phyloP scores from a whole-genome alignment of 2,113 vertebrate species.

The Urocynchramus pylzowi region DNA sequence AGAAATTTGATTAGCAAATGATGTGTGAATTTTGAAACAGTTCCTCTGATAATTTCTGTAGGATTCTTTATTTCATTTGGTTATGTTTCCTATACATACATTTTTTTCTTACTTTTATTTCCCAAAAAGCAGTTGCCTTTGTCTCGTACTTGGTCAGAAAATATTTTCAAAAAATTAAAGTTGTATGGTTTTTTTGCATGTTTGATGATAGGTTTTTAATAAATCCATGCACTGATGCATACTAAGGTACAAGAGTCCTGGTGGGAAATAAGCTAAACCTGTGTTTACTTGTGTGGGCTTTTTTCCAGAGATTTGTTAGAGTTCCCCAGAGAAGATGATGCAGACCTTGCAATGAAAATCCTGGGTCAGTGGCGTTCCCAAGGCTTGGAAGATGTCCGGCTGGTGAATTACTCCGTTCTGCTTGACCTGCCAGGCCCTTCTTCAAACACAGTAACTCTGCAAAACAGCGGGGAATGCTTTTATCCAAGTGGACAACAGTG shows the following conservation, averaged over 20 bases:
- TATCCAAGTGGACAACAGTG: slow-evolving; percentile 82
- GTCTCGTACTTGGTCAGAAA: neutral
- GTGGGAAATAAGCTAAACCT: neutral
- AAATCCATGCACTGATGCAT: neutral
- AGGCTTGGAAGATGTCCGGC: slow-evolving; percentile 81
- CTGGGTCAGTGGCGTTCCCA: slow-evolving; percentile 81
- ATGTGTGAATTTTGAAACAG: neutral
- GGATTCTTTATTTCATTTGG: neutral
- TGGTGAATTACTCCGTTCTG: slow-evolving; percentile 87
- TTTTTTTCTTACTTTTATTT: neutral
- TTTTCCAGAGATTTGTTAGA: slow-evolving; percentile 75
- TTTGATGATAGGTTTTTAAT: neutral
- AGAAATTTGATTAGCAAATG: neutral
- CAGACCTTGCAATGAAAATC: slow-evolving; percentile 73
- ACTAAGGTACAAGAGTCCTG: neutral
- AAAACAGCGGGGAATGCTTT: slow-evolving; percentile 80
- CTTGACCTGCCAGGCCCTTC: slow-evolving; percentile 81
- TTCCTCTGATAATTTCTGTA: neutral
- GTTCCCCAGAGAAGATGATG: slow-evolving; percentile 69
- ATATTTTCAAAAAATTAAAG: neutral
- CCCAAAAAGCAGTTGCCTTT: neutral
- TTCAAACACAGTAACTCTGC: slow-evolving; percentile 82
- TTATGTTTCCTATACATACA: neutral
- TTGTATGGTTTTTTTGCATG: rapidly evolving
- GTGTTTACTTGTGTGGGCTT: neutral